Evolutionary conservation across 2,113 vertebrate genomes (phyloP).

Genomic region (Leptobrachium leishanense): DNA sequence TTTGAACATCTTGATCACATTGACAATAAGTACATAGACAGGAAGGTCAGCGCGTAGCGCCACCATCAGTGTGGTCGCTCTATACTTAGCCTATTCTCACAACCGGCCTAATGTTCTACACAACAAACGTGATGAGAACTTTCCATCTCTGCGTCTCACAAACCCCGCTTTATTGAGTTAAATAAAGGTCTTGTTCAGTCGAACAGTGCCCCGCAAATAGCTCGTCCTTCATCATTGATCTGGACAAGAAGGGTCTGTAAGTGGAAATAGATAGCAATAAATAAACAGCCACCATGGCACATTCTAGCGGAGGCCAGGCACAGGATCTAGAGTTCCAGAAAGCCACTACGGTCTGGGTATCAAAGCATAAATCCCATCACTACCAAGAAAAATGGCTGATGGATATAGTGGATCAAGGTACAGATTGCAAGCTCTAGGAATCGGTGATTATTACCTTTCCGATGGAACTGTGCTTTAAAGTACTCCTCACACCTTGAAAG

Average conservation of each 20-base stretch:
- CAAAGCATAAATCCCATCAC: too few species aligned
- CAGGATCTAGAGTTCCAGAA: too few species aligned
- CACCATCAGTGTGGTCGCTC: background rate
- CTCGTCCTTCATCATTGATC: slow-evolving; percentile 23
- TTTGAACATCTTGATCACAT: slow-evolving; percentile 9
- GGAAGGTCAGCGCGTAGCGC: slow-evolving; percentile 12
- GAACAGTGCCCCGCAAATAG: slow-evolving; percentile 15
- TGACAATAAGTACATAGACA: slow-evolving; percentile 10
- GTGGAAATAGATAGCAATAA: too few species aligned
- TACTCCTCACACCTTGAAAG: too few species aligned
- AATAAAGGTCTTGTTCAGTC: slow-evolving; percentile 34
- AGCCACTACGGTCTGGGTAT: too few species aligned
- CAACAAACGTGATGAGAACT: slow-evolving; percentile 28
- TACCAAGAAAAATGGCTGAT: too few species aligned
- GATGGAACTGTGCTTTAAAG: too few species aligned
- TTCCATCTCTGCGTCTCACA: slow-evolving; percentile 27
- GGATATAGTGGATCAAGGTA: too few species aligned
- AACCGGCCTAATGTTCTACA: slow-evolving; percentile 25
- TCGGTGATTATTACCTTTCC: too few species aligned
- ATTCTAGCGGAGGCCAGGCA: too few species aligned
- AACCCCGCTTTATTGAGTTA: slow-evolving; percentile 14
- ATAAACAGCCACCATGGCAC: too few species aligned
- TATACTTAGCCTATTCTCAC: slow-evolving; percentile 29
- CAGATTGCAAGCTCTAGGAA: too few species aligned
- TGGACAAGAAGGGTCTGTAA: slow-evolving; percentile 3